A percentile compares a stretch with the other conserved stretches of the same genome.
These are phyloP conservation scores for Heliothis virescens DNA, from an alignment of 1,140 invertebrate genomes.

Conservation along the genomic window DNA sequence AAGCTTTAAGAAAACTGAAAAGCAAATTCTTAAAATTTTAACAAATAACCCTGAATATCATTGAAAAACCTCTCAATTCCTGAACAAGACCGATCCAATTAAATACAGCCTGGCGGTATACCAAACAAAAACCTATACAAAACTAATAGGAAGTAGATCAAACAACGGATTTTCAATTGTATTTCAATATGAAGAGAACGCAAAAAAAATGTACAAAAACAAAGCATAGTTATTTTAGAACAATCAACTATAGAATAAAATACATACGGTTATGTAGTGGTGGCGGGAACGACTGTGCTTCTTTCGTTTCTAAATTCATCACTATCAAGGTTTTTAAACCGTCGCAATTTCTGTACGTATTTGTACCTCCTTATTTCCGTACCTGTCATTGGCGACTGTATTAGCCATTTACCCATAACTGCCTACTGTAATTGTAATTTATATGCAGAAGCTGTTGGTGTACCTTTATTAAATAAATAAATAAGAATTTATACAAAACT, in stretches of 20 bases:
- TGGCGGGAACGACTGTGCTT: background rate
- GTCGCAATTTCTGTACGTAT: too few species aligned
- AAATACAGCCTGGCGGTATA: background rate
- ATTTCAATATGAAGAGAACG: conserved; percentile 29
- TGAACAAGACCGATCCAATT: background rate
- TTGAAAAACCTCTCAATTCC: background rate
- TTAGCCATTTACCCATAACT: too few species aligned
- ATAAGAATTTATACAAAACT: too few species aligned
- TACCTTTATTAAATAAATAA: too few species aligned
- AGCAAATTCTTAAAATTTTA: background rate
- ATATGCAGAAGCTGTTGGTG: too few species aligned
- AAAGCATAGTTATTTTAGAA: conserved; percentile 57
- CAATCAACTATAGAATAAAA: conserved; percentile 41
- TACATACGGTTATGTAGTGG: conserved; percentile 44
- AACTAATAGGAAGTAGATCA: conserved; percentile 23
- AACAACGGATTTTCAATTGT: conserved; percentile 34
- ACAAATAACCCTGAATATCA: background rate
- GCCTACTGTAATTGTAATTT: too few species aligned
- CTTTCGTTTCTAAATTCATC: background rate
- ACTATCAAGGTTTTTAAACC: too few species aligned
- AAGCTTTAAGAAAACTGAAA: too few species aligned
- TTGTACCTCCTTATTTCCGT: too few species aligned
- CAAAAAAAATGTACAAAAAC: conserved; percentile 35
- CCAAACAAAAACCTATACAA: background rate
- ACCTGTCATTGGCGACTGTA: too few species aligned